Conservation (phyloP, 2,113 vertebrate species). For the Otocyon megalotis region DNA sequence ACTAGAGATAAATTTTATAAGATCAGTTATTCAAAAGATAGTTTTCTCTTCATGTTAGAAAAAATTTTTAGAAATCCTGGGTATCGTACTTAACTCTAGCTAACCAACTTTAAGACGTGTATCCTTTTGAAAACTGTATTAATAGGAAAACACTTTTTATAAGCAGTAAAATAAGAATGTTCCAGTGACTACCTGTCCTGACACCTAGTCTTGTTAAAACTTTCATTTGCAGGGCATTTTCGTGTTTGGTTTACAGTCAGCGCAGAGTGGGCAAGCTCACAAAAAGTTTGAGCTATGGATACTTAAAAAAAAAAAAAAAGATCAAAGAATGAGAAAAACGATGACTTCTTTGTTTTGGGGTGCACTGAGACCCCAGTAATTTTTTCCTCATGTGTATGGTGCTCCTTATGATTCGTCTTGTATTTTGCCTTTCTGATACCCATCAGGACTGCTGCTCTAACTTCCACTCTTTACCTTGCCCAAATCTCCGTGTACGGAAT, state of each 20-base stretch:
- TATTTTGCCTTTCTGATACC: constrained; percentile 74
- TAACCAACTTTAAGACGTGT: constrained; percentile 66
- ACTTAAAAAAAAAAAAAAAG: neutral
- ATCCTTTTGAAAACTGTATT: constrained; percentile 63
- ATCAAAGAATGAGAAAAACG: neutral
- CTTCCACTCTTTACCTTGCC: constrained; percentile 76
- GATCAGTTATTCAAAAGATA: constrained; percentile 68
- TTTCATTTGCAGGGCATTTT: constrained; percentile 56
- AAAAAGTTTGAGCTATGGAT: constrained; percentile 53
- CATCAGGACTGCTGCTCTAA: constrained; percentile 63
- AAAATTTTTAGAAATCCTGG: constrained; percentile 46
- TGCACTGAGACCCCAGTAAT: constrained; percentile 40
- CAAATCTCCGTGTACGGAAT: constrained; percentile 76
- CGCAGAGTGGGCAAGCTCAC: constrained; percentile 38
- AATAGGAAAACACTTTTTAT: neutral
- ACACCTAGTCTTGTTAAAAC: constrained; percentile 74
- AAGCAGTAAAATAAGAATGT: neutral
- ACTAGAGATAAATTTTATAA: constrained; percentile 68
- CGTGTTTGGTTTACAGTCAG: constrained; percentile 60
- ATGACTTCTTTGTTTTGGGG: constrained; percentile 13
- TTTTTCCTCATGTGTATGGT: constrained; percentile 77
- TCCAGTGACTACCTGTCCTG: constrained; percentile 71
- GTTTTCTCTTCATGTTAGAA: constrained; percentile 66
- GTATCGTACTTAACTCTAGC: constrained; percentile 37
- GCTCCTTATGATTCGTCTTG: constrained; percentile 68